These are phyloP conservation scores for Polypterus senegalus DNA, from an alignment of 2,113 vertebrate species.

Conservation along the genomic window DNA sequence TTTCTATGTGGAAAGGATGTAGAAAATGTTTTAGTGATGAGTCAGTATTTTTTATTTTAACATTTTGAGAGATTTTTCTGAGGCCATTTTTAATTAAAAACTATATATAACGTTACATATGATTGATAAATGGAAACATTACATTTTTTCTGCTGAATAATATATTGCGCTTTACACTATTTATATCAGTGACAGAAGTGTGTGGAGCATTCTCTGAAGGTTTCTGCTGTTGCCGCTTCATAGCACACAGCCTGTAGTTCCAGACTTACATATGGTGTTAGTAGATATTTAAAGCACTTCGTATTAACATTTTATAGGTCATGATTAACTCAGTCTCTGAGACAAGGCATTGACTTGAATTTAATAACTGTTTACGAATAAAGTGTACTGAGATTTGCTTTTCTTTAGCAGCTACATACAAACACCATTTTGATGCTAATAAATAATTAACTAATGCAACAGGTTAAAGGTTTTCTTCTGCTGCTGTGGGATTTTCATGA, in stretches of 20 bases:
- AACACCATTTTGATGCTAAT: slow-evolving; percentile 6
- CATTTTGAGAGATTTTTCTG: no score
- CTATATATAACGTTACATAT: no score
- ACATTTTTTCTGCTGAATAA: slow-evolving; percentile 36
- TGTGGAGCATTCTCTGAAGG: slow-evolving; percentile 54
- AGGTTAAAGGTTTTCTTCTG: slow-evolving; percentile 5
- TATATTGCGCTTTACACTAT: slow-evolving; percentile 49
- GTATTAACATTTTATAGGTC: slow-evolving; percentile 69
- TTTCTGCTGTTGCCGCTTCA: slow-evolving; percentile 50
- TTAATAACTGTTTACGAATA: slow-evolving; percentile 36
- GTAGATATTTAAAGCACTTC: slow-evolving; percentile 67
- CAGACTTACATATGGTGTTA: slow-evolving; percentile 41
- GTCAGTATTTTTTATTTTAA: no score
- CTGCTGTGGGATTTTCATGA: slow-evolving; percentile 3
- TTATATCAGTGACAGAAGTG: slow-evolving; percentile 67
- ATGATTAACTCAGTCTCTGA: slow-evolving; percentile 43
- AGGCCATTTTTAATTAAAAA: no score
- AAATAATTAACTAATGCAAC: slow-evolving; percentile 10
- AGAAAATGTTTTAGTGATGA: no score
- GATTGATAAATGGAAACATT: background rate
- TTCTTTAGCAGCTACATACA: slow-evolving; percentile 15
- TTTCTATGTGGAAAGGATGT: no score
- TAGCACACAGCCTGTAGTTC: slow-evolving; percentile 51
- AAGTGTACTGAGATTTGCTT: slow-evolving; percentile 24
- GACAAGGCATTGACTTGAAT: slow-evolving; percentile 36